Evolutionary conservation across 2,797 vertebrate species (phyloP).

Genomic region (Mormyrus proboscirostris): DNA sequence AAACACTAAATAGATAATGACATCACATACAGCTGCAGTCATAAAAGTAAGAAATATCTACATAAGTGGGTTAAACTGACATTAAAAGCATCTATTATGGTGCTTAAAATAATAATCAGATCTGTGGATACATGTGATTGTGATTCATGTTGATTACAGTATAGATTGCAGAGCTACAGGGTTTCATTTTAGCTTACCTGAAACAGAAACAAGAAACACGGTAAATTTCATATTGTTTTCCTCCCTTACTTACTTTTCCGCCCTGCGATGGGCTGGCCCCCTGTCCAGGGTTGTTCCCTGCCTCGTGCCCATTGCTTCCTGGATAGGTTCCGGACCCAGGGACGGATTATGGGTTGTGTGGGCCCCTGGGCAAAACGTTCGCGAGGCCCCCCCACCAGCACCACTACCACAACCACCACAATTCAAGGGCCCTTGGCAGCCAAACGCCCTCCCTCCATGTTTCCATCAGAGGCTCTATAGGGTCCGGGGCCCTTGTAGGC

Average conservation of each 20-base stretch:
- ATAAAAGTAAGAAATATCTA: background rate
- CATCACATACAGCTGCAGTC: background rate
- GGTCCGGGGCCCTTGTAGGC: too few relatives aligned
- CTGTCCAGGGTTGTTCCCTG: too few relatives aligned
- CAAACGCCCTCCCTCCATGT: too few relatives aligned
- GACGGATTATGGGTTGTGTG: too few relatives aligned
- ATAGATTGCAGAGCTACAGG: background rate
- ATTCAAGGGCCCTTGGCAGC: too few relatives aligned
- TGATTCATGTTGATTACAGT: background rate
- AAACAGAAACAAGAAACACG: background rate
- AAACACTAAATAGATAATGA: background rate
- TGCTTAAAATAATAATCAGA: background rate
- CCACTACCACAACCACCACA: too few relatives aligned
- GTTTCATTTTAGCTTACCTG: background rate
- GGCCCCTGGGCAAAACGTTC: too few relatives aligned
- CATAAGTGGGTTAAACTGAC: background rate
- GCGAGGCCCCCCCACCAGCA: too few relatives aligned
- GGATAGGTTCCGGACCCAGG: too few relatives aligned
- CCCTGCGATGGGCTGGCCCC: too few relatives aligned
- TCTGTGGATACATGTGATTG: background rate
- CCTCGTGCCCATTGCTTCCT: too few relatives aligned
- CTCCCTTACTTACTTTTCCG: background rate
- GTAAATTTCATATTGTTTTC: background rate
- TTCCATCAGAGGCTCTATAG: too few relatives aligned
- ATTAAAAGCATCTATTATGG: background rate